Percentiles rank a stretch among this genome's conserved stretches.
Evolutionary conservation across 1,140 invertebrate species (phyloP).

Genomic region (Apis dorsata): DNA sequence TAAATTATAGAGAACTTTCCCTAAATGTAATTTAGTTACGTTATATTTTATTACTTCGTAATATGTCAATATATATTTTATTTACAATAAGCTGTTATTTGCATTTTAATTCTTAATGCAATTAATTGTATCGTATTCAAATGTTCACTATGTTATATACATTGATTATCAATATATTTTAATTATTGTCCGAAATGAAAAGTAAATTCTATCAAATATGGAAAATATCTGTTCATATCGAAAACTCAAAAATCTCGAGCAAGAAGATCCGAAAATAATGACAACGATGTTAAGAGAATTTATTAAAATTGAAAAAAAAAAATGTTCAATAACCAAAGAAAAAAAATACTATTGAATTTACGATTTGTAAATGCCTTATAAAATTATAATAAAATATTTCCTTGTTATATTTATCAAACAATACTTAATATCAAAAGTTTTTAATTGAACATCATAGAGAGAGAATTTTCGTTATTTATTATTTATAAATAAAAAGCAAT

Average conservation of each 20-base stretch:
- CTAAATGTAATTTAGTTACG: background rate
- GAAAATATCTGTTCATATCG: background rate
- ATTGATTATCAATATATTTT: background rate
- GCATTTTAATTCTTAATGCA: background rate
- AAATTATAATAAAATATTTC: no score
- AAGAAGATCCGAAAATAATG: background rate
- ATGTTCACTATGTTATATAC: background rate
- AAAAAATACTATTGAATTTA: no score
- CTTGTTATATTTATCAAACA: no score
- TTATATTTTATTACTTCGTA: background rate
- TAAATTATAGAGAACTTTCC: background rate
- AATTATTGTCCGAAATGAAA: background rate
- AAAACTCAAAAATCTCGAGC: background rate
- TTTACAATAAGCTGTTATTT: background rate
- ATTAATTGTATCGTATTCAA: background rate
- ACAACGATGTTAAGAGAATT: no score
- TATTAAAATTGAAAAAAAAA: no score
- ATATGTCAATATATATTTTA: background rate
- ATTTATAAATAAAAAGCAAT: background rate
- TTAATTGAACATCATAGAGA: no score
- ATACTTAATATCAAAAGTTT: no score
- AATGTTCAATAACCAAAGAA: no score
- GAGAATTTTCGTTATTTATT: background rate
- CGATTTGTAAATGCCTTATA: no score
- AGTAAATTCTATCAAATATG: background rate